Evolutionary conservation across 2,113 vertebrate genomes (phyloP).

Genomic region (Lepus timidus): DNA sequence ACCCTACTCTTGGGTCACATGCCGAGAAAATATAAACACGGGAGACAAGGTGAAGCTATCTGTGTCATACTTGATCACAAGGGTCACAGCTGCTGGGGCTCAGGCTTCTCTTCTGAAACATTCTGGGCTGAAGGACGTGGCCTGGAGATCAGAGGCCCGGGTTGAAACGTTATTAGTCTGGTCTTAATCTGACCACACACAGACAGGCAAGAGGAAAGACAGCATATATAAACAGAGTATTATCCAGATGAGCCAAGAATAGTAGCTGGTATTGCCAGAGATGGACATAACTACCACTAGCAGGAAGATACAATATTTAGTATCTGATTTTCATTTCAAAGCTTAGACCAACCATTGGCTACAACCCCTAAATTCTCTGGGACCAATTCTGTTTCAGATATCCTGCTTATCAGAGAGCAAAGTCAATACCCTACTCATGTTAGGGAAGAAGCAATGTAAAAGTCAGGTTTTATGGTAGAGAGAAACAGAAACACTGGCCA

Average conservation of each 20-base stretch:
- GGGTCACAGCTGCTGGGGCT: not conserved
- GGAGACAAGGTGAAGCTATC: not conserved
- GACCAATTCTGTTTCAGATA: not conserved
- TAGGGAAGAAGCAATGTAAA: not conserved
- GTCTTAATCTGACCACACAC: not conserved
- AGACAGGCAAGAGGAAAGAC: not conserved
- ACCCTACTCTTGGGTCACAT: not conserved
- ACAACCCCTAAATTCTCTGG: not conserved
- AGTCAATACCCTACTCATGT: not conserved
- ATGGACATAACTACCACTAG: not conserved
- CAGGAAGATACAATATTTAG: slow-evolving; percentile 8
- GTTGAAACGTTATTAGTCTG: not conserved
- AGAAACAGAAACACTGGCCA: not conserved
- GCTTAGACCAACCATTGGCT: not conserved
- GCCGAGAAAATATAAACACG: slow-evolving; percentile 11
- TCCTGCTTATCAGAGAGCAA: not conserved
- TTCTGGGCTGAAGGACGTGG: not conserved
- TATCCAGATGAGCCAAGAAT: not conserved
- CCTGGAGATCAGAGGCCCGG: not conserved
- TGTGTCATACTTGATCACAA: not conserved
- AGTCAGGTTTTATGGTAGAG: not conserved
- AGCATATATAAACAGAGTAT: not conserved
- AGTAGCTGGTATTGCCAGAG: not conserved
- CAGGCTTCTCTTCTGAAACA: not conserved
- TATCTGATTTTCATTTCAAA: slow-evolving; percentile 20